These are phyloP conservation scores for Cryptoblepharus egeriae DNA, from an alignment of 2,797 vertebrate species.

Conservation along the genomic window DNA sequence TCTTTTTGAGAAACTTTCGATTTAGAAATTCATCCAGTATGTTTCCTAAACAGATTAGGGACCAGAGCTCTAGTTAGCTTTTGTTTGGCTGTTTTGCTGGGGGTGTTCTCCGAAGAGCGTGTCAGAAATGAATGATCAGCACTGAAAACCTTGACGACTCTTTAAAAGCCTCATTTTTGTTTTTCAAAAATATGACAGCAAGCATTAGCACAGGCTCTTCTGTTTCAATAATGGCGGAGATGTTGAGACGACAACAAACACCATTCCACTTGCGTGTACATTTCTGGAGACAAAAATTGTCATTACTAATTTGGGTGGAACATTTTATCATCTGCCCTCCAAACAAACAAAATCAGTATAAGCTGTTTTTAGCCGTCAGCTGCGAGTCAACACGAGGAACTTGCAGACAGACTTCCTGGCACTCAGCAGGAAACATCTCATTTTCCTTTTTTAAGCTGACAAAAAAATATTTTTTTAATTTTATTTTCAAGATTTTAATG, in stretches of 20 bases:
- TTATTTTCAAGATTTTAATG: constrained; percentile 49
- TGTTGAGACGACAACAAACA: constrained; percentile 82
- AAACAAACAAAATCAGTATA: constrained; percentile 79
- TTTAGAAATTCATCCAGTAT: constrained; percentile 71
- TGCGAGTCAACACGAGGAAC: constrained; percentile 72
- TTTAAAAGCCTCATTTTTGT: constrained; percentile 80
- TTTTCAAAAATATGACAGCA: constrained; percentile 80
- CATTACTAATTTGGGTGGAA: constrained; percentile 82
- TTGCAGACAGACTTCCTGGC: constrained; percentile 63
- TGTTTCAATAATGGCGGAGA: constrained; percentile 79
- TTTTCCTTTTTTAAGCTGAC: constrained; percentile 45
- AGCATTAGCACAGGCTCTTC: constrained; percentile 81
- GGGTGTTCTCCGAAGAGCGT: constrained; percentile 75
- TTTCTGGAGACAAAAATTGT: constrained; percentile 80
- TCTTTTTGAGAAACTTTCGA: constrained; percentile 73
- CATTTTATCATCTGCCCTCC: constrained; percentile 76
- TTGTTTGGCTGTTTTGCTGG: constrained; percentile 80
- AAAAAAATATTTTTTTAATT: constrained; percentile 62
- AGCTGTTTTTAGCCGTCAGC: constrained; percentile 78
- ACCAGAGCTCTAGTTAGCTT: constrained; percentile 80
- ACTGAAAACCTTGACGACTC: constrained; percentile 81
- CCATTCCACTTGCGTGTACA: constrained; percentile 78
- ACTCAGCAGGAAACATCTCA: constrained; percentile 63
- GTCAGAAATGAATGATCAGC: constrained; percentile 77
- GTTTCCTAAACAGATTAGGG: constrained; percentile 82